These are phyloP conservation scores for Porites divaricata DNA, from an alignment of 92 coral and sea anemone genomes.

Conservation along the genomic window DNA sequence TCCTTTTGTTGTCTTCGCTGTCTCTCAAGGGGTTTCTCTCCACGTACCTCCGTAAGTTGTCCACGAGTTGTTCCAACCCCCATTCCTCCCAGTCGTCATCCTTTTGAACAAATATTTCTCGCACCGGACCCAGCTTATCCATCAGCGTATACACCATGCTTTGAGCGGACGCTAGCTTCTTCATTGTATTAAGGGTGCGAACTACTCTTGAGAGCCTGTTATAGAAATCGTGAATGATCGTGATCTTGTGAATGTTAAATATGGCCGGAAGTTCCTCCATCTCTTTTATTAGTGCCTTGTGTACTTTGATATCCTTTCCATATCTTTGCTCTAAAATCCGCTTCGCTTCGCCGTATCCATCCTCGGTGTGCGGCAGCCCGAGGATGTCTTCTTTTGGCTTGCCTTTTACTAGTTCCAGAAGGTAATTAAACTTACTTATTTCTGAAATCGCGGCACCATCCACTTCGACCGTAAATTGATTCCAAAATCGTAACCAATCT, in stretches of 20 bases:
- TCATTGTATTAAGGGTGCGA: slow-evolving; percentile 53
- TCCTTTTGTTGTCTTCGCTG: slow-evolving; percentile 4
- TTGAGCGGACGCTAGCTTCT: slow-evolving; percentile 33
- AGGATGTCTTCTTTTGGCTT: slow-evolving; percentile 45
- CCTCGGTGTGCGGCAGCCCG: slow-evolving; percentile 50
- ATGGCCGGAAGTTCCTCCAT: slow-evolving; percentile 49
- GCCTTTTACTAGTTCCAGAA: slow-evolving; percentile 46
- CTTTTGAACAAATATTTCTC: slow-evolving; percentile 40
- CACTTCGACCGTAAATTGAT: slow-evolving; percentile 48
- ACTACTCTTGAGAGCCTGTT: slow-evolving; percentile 45
- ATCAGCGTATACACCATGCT: slow-evolving; percentile 45
- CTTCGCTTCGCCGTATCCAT: slow-evolving; percentile 61
- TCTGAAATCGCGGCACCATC: slow-evolving; percentile 48
- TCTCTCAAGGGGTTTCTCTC: slow-evolving; percentile 41
- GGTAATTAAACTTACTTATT: slow-evolving; percentile 2
- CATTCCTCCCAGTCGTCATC: slow-evolving; percentile 71
- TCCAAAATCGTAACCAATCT: slow-evolving; percentile 69
- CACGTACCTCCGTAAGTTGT: slow-evolving; percentile 52
- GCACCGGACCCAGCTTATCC: slow-evolving; percentile 43
- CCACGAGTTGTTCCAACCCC: slow-evolving; percentile 57
- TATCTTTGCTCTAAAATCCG: slow-evolving; percentile 29
- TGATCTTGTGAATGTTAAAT: slow-evolving; percentile 49
- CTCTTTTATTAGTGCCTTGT: slow-evolving; percentile 37
- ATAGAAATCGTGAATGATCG: slow-evolving; percentile 43
- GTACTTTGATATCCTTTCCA: slow-evolving; percentile 39